A percentile compares a stretch with the other conserved stretches of the same genome.
These are phyloP conservation scores for Pangasianodon gigas DNA, from an alignment of 2,113 vertebrate species.

Conservation along the genomic window DNA sequence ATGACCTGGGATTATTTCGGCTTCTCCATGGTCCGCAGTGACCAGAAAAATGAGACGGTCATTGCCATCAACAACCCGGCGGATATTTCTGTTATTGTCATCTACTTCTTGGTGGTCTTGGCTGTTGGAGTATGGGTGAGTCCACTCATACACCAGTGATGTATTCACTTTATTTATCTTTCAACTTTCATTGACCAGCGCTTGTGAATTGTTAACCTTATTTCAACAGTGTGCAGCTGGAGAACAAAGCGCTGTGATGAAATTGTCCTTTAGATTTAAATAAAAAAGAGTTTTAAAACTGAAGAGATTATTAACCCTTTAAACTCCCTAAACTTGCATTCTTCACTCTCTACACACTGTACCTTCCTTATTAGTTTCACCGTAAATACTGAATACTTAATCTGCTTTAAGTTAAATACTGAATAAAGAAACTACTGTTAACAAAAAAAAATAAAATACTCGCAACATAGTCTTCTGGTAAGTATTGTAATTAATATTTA, in stretches of 20 bases:
- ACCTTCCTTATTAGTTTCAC: not conserved
- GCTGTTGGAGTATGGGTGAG: slow-evolving; percentile 92
- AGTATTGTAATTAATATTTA: not conserved
- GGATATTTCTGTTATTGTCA: slow-evolving; percentile 89
- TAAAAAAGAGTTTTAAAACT: too few relatives aligned
- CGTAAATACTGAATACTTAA: not conserved
- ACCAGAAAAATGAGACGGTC: not conserved
- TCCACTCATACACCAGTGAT: slow-evolving; percentile 37
- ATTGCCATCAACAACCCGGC: slow-evolving; percentile 81
- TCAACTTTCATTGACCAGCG: not conserved
- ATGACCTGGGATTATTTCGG: slow-evolving; percentile 63
- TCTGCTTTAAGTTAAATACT: not conserved
- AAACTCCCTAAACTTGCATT: not conserved
- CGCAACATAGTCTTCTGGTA: not conserved
- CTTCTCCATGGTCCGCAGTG: slow-evolving; percentile 56
- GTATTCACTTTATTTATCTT: not conserved
- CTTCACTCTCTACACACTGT: not conserved
- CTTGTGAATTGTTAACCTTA: slow-evolving; percentile 58
- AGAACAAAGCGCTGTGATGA: not conserved
- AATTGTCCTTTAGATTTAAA: not conserved
- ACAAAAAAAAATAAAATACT: not conserved
- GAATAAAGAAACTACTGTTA: not conserved
- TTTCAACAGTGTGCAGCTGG: not conserved
- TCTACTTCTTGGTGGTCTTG: slow-evolving; percentile 91
- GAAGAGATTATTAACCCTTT: not conserved